Evolutionary conservation across 2,888 invertebrate genomes (phyloP).

Genomic region (Hymenopus coronatus): DNA sequence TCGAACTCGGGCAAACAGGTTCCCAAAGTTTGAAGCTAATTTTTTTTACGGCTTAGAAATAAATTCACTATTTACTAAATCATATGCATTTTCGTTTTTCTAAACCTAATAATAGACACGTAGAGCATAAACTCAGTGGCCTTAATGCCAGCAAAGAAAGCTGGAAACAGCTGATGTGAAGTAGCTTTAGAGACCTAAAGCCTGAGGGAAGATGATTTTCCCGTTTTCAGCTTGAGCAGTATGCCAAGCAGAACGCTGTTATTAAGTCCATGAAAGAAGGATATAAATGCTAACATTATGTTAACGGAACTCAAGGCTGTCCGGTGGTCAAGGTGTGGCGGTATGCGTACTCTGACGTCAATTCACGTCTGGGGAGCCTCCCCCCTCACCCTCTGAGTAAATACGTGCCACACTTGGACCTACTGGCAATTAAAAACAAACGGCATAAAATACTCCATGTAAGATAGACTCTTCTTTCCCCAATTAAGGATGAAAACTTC

Average conservation of each 20-base stretch:
- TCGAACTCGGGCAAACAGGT: too few species aligned
- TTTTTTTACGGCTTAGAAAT: too few species aligned
- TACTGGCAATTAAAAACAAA: background rate
- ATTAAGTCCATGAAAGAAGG: background rate
- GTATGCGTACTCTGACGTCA: background rate
- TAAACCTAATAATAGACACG: too few species aligned
- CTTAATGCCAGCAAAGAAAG: background rate
- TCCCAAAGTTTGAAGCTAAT: too few species aligned
- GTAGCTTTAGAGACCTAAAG: background rate
- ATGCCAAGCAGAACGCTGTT: background rate
- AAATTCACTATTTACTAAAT: too few species aligned
- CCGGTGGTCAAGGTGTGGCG: background rate
- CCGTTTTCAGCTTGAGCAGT: background rate
- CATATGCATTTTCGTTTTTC: too few species aligned
- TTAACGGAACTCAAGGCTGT: slow-evolving; percentile 7
- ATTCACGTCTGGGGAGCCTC: background rate
- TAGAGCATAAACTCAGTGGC: background rate
- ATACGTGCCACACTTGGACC: background rate
- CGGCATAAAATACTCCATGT: background rate
- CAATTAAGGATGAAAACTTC: too few species aligned
- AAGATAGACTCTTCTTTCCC: background rate
- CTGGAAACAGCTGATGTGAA: background rate
- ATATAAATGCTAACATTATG: background rate
- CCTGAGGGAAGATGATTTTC: background rate
- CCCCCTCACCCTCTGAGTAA: background rate